Base-by-base conservation (phyloP, 92 coral and sea anemone genomes). In the Porites lobata region DNA sequence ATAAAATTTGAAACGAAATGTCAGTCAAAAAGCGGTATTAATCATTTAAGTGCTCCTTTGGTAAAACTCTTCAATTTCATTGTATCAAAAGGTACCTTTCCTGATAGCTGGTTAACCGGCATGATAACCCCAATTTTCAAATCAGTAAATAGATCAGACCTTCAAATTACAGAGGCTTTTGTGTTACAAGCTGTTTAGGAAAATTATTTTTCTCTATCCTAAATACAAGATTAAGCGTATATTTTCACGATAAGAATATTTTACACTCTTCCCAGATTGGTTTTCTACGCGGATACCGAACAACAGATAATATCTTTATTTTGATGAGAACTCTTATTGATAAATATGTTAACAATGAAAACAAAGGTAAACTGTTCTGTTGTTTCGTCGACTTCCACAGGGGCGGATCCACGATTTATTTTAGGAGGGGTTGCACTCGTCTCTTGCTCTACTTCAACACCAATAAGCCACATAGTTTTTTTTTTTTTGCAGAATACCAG, bases 241-340 rank as follows among this genome's bases (percentile, higher is more conserved):
- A 51, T 72, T 19, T 74, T 17, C 38, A 47, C 71, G 64, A 83
- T 62, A 69, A 88, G 38, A 88, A 83, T 57, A 50, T 88, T 21
- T n/a, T 82, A 38, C 92, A 85, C 59, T 81, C 80, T 61, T 77
- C 92, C 38, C 89, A 70, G 56, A 90, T 90, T 57, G 89, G 92
- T 3, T 90, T 84, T 73, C 64, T 84, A 15, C 77, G 71, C 9
- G 85, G 85, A 21, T 67, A 52, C 65, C 78, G 89, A 84, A 85
- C 82, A 21, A 53, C 86, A 20, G 89, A 90, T 77, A 86, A 84
- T 77, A 69, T 84, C 38, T 89, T 77, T 47, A 72, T 86, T 26
- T 54, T 54, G 13, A 66, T 54, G 43, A 59, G 78, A 72, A 88
- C 88, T 10, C 76, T 88, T 57, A 88, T 88, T 72, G 91, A 83